Conservation (phyloP, 2,888 invertebrate species). For the Caenorhabditis sp. region DNA sequence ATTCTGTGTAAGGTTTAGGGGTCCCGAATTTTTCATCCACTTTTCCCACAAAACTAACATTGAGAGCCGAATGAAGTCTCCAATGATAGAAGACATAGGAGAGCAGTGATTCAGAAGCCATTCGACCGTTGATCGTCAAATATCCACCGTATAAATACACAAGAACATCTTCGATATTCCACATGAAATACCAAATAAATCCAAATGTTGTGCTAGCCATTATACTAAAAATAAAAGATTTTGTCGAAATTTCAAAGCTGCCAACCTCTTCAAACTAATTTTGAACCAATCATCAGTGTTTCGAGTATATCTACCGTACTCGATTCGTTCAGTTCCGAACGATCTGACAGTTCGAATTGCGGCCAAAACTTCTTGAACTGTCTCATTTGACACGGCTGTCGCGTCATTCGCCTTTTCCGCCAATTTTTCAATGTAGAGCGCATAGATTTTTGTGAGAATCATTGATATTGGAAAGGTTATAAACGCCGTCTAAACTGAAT, state of each 20-base stretch:
- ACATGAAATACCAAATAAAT: conserved; percentile 29
- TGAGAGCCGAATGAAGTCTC: conserved; percentile 27
- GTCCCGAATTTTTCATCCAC: no score
- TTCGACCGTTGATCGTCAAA: conserved; percentile 28
- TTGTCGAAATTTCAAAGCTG: background rate
- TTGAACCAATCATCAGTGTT: conserved; percentile 35
- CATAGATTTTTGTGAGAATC: conserved; percentile 26
- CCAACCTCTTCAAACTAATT: conserved; percentile 26
- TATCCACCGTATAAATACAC: conserved; percentile 38
- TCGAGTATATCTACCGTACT: conserved; percentile 16
- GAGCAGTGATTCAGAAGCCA: conserved; percentile 26
- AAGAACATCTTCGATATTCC: conserved; percentile 33
- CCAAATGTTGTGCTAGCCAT: conserved; percentile 20
- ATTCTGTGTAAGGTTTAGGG: no score
- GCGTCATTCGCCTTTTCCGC: conserved; percentile 35
- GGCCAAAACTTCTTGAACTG: conserved; percentile 33
- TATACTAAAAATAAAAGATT: conserved; percentile 12
- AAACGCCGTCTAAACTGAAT: conserved; percentile 6
- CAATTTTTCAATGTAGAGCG: conserved; percentile 24
- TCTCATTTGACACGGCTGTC: conserved; percentile 31
- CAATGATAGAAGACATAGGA: conserved; percentile 37
- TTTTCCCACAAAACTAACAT: no score
- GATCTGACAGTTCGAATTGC: conserved; percentile 37
- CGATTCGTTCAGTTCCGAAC: conserved; percentile 28
- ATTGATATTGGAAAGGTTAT: conserved; percentile 32